A percentile compares a stretch with the other conserved stretches of the same genome.
phyloP scores from a whole-genome alignment of 1,140 invertebrate species.

The Antheraea mylitta region DNA sequence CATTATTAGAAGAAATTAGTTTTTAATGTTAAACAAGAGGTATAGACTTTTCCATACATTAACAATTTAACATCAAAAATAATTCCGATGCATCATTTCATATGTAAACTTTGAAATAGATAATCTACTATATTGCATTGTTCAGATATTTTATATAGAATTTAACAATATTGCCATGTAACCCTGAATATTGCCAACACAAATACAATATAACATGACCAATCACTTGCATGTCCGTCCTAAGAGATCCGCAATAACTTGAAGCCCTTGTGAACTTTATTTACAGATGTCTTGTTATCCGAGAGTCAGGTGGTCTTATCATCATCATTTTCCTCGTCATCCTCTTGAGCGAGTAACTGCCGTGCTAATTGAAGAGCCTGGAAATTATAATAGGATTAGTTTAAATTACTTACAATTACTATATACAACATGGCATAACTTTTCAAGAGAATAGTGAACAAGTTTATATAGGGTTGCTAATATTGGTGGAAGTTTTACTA shows the following conservation, averaged over 20 bases:
- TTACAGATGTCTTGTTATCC: constrained; percentile 23
- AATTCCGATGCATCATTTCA: too few species aligned
- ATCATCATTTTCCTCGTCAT: constrained; percentile 90
- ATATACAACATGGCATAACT: too few species aligned
- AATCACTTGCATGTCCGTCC: neutral
- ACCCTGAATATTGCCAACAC: constrained; percentile 2
- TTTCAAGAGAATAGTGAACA: too few species aligned
- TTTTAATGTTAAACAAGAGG: too few species aligned
- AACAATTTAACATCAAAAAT: too few species aligned
- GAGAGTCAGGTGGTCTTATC: constrained; percentile 53
- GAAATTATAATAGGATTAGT: constrained; percentile 13
- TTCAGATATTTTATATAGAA: too few species aligned
- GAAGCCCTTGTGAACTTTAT: constrained; percentile 42
- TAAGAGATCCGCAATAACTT: constrained; percentile 18
- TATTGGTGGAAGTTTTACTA: too few species aligned
- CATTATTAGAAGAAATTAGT: too few species aligned
- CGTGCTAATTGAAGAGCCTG: constrained; percentile 92
- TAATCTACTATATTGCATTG: too few species aligned
- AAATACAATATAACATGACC: neutral
- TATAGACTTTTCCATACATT: too few species aligned
- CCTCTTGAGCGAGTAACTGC: constrained; percentile 93
- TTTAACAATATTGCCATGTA: neutral
- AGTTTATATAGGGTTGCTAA: too few species aligned
- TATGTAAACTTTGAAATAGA: too few species aligned
- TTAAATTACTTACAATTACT: neutral